Conservation (phyloP, 2,113 vertebrate genomes). For the Scytalopus superciliaris region DNA sequence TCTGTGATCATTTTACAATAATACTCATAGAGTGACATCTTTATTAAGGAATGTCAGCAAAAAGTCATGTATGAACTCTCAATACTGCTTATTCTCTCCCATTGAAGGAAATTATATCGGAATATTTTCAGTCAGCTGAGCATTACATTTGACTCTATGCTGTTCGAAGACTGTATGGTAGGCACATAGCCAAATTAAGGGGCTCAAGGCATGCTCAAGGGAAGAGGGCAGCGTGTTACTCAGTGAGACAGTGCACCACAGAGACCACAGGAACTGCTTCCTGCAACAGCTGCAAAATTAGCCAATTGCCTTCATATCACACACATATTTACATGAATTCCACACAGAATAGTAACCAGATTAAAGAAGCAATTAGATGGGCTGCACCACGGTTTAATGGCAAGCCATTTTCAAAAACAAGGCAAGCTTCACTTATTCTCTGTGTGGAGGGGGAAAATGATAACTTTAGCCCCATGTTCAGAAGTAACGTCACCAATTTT, state of each 20-base stretch:
- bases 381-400: not conserved
- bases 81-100: not conserved
- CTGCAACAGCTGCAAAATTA: not conserved
- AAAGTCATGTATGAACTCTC: not conserved
- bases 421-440: not conserved
- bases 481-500: not conserved
- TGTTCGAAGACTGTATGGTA: not conserved
- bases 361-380: not conserved
- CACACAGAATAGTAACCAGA: rapidly evolving
- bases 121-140: not conserved
- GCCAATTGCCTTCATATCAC: not conserved
- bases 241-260: not conserved
- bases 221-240: not conserved
- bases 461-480: not conserved
- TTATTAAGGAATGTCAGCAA: not conserved
- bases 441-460: not conserved
- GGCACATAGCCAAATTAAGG: not conserved
- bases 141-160: not conserved
- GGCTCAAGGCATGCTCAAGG: not conserved
- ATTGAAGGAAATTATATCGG: not conserved
- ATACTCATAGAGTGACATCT: not conserved
- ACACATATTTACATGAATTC: not conserved
- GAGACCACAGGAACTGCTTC: not conserved
- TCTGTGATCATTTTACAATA: not conserved
- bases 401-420: not conserved